phyloP scores from a whole-genome alignment of 2,888 invertebrate genomes.

The Rambutsinella grinnellia region DNA sequence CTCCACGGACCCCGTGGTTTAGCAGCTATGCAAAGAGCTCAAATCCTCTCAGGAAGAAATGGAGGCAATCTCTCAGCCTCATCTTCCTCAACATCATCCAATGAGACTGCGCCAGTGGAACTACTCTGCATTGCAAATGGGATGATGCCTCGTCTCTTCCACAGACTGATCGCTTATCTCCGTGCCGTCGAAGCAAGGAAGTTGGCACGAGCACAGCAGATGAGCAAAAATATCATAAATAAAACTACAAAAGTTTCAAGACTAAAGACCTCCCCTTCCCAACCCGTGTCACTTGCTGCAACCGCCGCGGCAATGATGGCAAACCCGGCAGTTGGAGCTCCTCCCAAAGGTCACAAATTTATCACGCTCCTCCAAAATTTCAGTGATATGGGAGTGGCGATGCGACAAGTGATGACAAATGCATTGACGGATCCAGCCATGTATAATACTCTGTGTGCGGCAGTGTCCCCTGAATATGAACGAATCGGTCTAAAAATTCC shows the following conservation, averaged over 20 bases:
- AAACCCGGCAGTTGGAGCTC: slow-evolving; percentile 23
- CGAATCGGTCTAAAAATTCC: slow-evolving; percentile 26
- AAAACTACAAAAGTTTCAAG: slow-evolving; percentile 21
- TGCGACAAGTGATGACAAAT: slow-evolving; percentile 70
- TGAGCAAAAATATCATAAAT: slow-evolving; percentile 5
- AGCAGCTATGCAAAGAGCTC: slow-evolving; percentile 22
- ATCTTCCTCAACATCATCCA: slow-evolving; percentile 17
- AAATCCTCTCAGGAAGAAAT: slow-evolving; percentile 5
- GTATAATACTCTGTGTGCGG: slow-evolving; percentile 32
- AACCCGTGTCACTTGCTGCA: slow-evolving; percentile 19
- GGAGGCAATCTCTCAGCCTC: neutral
- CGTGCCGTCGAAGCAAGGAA: slow-evolving; percentile 36
- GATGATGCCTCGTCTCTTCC: slow-evolving; percentile 71
- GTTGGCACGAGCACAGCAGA: slow-evolving; percentile 29
- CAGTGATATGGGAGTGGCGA: slow-evolving; percentile 72
- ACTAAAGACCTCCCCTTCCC: slow-evolving; percentile 21
- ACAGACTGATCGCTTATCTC: slow-evolving; percentile 68
- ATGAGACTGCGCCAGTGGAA: slow-evolving; percentile 69
- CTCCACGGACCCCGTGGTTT: slow-evolving; percentile 83
- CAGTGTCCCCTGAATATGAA: slow-evolving; percentile 18
- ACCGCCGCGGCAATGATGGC: slow-evolving; percentile 41
- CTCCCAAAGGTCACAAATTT: slow-evolving; percentile 69
- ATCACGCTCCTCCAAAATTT: slow-evolving; percentile 70
- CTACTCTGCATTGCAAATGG: slow-evolving; percentile 70
- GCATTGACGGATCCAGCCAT: slow-evolving; percentile 69